Conservation (phyloP, 2,113 vertebrate species). For the Mus musculus region DNA sequence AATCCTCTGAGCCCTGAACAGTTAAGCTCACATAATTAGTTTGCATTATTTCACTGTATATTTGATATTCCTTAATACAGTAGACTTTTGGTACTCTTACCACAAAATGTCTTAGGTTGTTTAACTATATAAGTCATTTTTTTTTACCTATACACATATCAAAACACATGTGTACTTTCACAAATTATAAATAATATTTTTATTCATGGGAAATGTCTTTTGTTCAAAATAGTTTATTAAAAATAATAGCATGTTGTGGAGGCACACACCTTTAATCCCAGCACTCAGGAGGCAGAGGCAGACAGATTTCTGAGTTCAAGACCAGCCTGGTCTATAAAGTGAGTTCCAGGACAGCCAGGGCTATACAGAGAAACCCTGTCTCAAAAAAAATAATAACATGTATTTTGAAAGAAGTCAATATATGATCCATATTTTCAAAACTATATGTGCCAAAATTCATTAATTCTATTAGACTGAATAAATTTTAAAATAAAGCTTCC, state of each 20-base stretch:
- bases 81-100: background rate
- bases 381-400: background rate
- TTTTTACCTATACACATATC: background rate
- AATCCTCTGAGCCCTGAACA: background rate
- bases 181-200: background rate
- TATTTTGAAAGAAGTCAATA: background rate
- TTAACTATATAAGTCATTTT: background rate
- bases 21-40: background rate
- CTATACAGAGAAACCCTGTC: too few relatives aligned
- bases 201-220: background rate
- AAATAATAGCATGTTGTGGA: background rate
- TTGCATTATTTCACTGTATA: background rate
- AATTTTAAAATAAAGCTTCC: background rate
- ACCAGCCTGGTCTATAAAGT: too few relatives aligned
- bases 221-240: background rate
- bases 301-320: too few relatives aligned
- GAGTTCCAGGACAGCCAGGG: too few relatives aligned
- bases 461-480: background rate
- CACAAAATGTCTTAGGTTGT: background rate
- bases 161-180: background rate
- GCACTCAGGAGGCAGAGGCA: too few relatives aligned
- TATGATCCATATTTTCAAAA: background rate
- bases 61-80: background rate
- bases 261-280: too few relatives aligned
- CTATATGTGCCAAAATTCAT: background rate